Percentiles rank a stretch among this genome's conserved stretches.
Conservation (phyloP, 2,888 invertebrate species). For the Busseola fusca region DNA sequence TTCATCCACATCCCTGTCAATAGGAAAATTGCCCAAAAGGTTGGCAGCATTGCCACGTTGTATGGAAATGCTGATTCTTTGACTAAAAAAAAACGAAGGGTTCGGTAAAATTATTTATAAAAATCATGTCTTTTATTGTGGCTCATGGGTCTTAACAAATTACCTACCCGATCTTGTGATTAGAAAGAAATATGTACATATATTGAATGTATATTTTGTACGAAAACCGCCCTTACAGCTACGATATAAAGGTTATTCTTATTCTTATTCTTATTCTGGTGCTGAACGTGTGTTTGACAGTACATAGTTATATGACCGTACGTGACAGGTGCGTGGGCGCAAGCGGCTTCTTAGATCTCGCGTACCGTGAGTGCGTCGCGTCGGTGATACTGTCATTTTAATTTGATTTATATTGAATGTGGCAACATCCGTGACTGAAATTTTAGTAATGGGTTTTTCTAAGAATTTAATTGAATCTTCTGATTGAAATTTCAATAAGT, state of each 20-base stretch:
- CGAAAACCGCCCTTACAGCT: neutral
- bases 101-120: too few relatives aligned
- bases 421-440: neutral
- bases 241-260: neutral
- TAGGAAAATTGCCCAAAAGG: too few relatives aligned
- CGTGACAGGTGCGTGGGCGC: slow-evolving; percentile 50
- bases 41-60: too few relatives aligned
- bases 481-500: neutral
- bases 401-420: slow-evolving; percentile 27
- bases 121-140: too few relatives aligned
- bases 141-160: too few relatives aligned
- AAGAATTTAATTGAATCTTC: neutral
- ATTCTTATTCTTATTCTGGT: neutral
- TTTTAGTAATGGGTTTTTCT: neutral
- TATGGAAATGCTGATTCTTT: too few relatives aligned
- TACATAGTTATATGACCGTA: slow-evolving; percentile 25
- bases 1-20: too few relatives aligned
- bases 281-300: neutral
- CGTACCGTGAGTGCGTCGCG: neutral
- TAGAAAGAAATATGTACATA: too few relatives aligned
- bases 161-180: neutral
- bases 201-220: neutral
- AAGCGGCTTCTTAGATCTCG: slow-evolving; percentile 37
- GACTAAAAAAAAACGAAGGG: too few relatives aligned
- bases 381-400: slow-evolving; percentile 38